Base-by-base conservation (phyloP, 2,888 invertebrate species). In the Nebria brevicollis region DNA sequence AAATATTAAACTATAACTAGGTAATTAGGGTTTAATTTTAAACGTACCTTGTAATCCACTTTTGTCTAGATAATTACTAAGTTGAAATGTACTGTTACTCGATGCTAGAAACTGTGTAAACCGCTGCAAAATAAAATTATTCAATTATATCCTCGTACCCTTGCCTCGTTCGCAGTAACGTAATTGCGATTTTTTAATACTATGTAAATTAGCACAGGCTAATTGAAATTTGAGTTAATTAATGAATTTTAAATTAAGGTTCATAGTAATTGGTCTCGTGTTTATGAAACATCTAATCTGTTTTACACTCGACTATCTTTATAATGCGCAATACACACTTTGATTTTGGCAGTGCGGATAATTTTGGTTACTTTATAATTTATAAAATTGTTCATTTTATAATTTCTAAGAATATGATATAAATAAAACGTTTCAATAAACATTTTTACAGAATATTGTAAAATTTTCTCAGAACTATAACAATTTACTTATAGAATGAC, bases 51-150 rank as follows among this genome's bases (percentile, higher is more conserved):
- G 98, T 81, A 98, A 96, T 87, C 97, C 97, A 87, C 96, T 95
- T 92, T 98, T 98, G 90, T 99, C 99, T 90, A 98, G 92, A 91
- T 98, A 99, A 92, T 95, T 97, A 91, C 95, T 96, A 88, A 99
- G 94, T 92, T 98, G 98, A 93, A 99, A 98, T 87, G 97, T 97
- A 89, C 98, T 98, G 92, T 99, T 99, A 92, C 98, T 99, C 86
- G 99, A 99, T 83, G 99, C 99, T 91, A 99, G 93, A 91, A 98
- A 99, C 92, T 99, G 99, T 89, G 98, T 98, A 91, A 99, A 99
- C 89, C 99, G 95, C 98, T 98, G 93, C 76, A 94, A 94, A 87
- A 85, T 86, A 88, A 86, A 87, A 54, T 54, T 11, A 54, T 54
- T 54, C 8, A 5, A 85, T 54, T 54, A 54, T 54, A 2, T 54